A percentile compares a stretch with the other conserved stretches of the same genome.
Evolutionary conservation across 2,888 invertebrate species (phyloP).

Genomic region (Pandemis heparana): DNA sequence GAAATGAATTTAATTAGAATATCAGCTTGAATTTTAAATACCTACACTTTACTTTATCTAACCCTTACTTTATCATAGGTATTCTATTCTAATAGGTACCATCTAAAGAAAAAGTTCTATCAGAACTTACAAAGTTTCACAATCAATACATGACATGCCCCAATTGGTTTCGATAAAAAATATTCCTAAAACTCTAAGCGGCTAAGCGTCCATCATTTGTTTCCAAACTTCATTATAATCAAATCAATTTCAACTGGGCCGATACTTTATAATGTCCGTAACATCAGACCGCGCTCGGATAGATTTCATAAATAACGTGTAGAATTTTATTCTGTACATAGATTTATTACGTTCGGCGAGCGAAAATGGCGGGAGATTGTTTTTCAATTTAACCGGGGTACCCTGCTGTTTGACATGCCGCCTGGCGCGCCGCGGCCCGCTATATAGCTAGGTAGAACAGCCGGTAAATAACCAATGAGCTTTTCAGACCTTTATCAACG

Average conservation of each 20-base stretch:
- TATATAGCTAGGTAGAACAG: constrained; percentile 22
- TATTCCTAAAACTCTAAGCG: constrained; percentile 19
- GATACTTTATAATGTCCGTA: constrained; percentile 56
- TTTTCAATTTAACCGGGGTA: constrained; percentile 84
- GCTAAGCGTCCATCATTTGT: constrained; percentile 41
- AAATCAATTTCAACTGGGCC: constrained; percentile 43
- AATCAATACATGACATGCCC: constrained; percentile 20
- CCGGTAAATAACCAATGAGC: constrained; percentile 52
- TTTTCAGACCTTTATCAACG: constrained; percentile 37
- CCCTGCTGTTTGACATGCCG: constrained; percentile 83
- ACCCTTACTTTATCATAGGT: background rate
- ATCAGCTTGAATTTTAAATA: too few species aligned
- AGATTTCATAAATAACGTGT: constrained; percentile 85
- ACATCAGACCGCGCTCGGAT: constrained; percentile 70
- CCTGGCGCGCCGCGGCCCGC: constrained; percentile 61
- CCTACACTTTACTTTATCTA: background rate
- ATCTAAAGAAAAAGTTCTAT: background rate
- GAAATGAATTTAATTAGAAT: background rate
- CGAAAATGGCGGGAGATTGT: constrained; percentile 86
- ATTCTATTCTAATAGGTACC: background rate
- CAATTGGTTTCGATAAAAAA: constrained; percentile 12
- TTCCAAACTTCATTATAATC: constrained; percentile 42
- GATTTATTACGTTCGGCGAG: constrained; percentile 85
- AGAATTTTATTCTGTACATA: constrained; percentile 83
- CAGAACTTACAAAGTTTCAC: background rate